Evolutionary conservation across 2,888 invertebrate genomes (phyloP), one percentile per base, ranked within the genome.

Genomic region (Ophioninae sp.): DNA sequence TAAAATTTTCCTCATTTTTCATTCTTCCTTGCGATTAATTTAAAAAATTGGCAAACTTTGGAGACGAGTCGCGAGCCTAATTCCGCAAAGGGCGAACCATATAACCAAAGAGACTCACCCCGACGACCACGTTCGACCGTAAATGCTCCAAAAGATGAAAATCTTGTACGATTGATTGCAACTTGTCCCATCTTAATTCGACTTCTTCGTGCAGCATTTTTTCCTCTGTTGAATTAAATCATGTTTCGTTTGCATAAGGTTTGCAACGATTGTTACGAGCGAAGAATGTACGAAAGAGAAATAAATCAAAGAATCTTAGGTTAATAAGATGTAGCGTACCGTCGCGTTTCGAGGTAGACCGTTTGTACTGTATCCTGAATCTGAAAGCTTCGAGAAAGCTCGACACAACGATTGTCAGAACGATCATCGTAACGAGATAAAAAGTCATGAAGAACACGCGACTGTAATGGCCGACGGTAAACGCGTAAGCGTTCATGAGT

Each of bases 371-470:
- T 91, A 98, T 98, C 86, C 97, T 94, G 93, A 98, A 98, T 74
- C 97, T 93, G 93, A 98, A 98, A 5, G 97, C 97, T 92, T 98
- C 98, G 86, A 98, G 93, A 85, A 98, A 97, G 88, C 97, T 97
- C 20, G 98, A 97, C 30, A 98, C 97, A 73, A 98, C 97, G 83
- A 98, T 97, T 0, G 97, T 97, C 89, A 98, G 93, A n/a, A 98
- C 97, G 83, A 96, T 97, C 97, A 98, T 97, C 76, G 97, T 98
- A 88, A 97, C 96, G 72, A 98, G 93, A 93, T 97, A 98, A 93
- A 98, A 98, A 59, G 95, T 94, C 96, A 98, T 98, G 91, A 98
- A 98, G 91, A 96, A 98, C n/a, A 96, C 93, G 87, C 97, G 94
- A 77, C 96, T 96, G 93, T 96, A 96, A 89, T 96, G 94, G 72